Evolutionary conservation across 2,113 vertebrate genomes (phyloP), one percentile per base, ranked within the genome.

Genomic region (Trinectes maculatus): DNA sequence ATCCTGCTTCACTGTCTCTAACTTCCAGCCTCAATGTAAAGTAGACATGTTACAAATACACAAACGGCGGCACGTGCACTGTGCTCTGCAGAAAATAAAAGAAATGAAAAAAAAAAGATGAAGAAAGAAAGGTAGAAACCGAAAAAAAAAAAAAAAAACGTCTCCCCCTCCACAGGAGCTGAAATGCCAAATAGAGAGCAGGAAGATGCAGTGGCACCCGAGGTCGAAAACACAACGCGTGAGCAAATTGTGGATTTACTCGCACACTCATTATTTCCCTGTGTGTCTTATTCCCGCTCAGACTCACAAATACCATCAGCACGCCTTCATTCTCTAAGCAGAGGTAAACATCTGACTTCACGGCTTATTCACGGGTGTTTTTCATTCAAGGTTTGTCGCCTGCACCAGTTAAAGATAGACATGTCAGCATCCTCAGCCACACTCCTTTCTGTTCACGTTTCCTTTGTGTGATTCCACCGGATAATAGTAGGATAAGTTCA

Each of bases 231-330:
- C 66, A 66, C n/a, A 83, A 79, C 57, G 78, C 71, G 48, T 81
- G 79, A 85, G 62, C 85, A 90, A 89, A 89, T 60, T 86, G 83
- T 90, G 82, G 86, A 74, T 88, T 90, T 88, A 77, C 73, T 63
- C 55, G 22, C 47, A 54, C 76, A 56, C 69, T 79, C 77, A 73
- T 80, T 82, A 84, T 80, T 52, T 47, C 48, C 11, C 25, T 6
- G n/a, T 3, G 40, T 19, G 46, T 24, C 55, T 72, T 47, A 16
- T 11, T 18, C 69, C 4, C 19, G 6, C 10, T 21, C 49, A 26
- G 48, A 19, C 59, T 48, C 54, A 9, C 59, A 57, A 43, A 68
- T n/a, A 59, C 53, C 60, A 53, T 37, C 74, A 60, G 54, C 33
- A 8, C 43, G 57, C 5, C 26, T 29, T 25, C 57, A 37, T 12